Evolutionary conservation across 1,140 invertebrate species (phyloP).

Genomic region (Zophobas atratus): DNA sequence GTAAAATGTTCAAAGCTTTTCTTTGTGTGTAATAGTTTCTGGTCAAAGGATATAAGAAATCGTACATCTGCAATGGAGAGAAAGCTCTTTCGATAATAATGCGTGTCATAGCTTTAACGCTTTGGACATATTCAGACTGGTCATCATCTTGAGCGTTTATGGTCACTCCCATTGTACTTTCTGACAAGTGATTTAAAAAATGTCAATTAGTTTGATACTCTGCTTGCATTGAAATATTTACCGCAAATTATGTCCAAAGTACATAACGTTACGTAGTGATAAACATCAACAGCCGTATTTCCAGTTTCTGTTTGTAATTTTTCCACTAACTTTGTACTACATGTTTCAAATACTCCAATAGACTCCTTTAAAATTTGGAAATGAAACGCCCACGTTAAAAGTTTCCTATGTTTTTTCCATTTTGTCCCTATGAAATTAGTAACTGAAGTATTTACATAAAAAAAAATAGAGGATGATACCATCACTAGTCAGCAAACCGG

Average conservation of each 20-base stretch:
- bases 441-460: slow-evolving; percentile 1
- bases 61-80: slow-evolving; percentile 61
- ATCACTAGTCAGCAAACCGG: slow-evolving; percentile 79
- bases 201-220: neutral
- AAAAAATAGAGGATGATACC: slow-evolving; percentile 63
- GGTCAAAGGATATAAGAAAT: slow-evolving; percentile 58
- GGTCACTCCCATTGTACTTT: slow-evolving; percentile 84
- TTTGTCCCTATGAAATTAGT: slow-evolving; percentile 72
- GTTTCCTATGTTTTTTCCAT: slow-evolving; percentile 69
- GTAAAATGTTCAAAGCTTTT: slow-evolving; percentile 75
- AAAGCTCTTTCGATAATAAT: slow-evolving; percentile 67
- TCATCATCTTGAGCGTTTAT: slow-evolving; percentile 80
- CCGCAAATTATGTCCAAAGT: slow-evolving; percentile 85
- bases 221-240: slow-evolving; percentile 64
- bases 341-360: slow-evolving; percentile 80
- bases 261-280: slow-evolving; percentile 76
- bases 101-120: slow-evolving; percentile 73
- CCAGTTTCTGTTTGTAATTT: slow-evolving; percentile 71
- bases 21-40: slow-evolving; percentile 64
- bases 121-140: slow-evolving; percentile 81
- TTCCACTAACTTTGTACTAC: slow-evolving; percentile 74
- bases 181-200: slow-evolving; percentile 66
- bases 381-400: slow-evolving; percentile 88
- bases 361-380: slow-evolving; percentile 87
- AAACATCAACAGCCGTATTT: slow-evolving; percentile 74